Percentiles rank a stretch among this genome's conserved stretches.
Conservation (phyloP, 1,140 invertebrate genomes). For the Physella acuta region DNA sequence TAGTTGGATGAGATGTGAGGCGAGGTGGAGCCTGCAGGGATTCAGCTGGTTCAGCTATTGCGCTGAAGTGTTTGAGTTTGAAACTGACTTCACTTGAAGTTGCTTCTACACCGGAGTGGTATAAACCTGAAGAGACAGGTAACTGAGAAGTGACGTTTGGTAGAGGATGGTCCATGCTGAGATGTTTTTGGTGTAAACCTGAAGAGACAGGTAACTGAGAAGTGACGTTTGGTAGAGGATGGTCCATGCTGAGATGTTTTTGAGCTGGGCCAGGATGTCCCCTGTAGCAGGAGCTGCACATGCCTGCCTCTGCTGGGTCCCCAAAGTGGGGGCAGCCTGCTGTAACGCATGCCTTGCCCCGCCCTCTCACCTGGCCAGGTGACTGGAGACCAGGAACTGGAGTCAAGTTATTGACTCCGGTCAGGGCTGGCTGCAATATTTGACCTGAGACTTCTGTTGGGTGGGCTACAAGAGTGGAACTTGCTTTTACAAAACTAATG, state of each 20-base stretch:
- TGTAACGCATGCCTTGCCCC: constrained; percentile 1
- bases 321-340: constrained; percentile 1
- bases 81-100: background rate
- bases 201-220: background rate
- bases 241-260: background rate
- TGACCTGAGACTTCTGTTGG: background rate
- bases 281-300: constrained; percentile 6
- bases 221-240: background rate
- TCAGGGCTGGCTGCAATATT: background rate
- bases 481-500: background rate
- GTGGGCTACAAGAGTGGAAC: background rate
- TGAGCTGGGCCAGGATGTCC: background rate
- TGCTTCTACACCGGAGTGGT: background rate
- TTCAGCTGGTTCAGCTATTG: background rate
- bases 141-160: background rate
- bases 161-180: no score
- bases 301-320: constrained; percentile 6
- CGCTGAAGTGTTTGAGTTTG: background rate
- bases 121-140: background rate
- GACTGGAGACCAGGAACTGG: background rate
- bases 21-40: background rate
- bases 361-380: background rate
- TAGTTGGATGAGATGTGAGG: background rate
- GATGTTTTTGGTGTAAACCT: no score
- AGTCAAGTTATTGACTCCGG: background rate